Conservation (phyloP, 2,113 vertebrate genomes). For the Pelmatolapia mariae region DNA sequence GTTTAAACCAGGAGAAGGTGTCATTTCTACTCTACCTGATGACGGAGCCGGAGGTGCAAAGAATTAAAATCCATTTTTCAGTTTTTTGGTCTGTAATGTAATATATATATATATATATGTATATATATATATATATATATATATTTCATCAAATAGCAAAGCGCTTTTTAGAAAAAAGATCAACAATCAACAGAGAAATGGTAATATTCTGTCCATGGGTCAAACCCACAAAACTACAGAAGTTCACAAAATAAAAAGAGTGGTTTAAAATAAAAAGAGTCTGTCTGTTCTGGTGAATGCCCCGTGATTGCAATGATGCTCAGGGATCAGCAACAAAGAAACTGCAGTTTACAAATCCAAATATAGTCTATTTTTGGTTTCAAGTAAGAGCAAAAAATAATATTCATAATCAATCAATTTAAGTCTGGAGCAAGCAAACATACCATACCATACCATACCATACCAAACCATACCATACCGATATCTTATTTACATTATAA, state of each 20-base stretch:
- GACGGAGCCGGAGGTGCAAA: constrained; percentile 46
- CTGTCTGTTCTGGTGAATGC: constrained; percentile 51
- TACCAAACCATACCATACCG: constrained; percentile 61
- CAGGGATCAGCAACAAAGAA: constrained; percentile 35
- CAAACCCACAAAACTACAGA: not conserved
- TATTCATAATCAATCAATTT: constrained; percentile 57
- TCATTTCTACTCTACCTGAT: constrained; percentile 33
- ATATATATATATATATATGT: constrained; percentile 25
- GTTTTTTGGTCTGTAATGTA: constrained; percentile 63
- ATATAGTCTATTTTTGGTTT: constrained; percentile 69
- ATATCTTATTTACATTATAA: constrained; percentile 72
- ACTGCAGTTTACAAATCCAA: constrained; percentile 49
- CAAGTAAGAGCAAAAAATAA: constrained; percentile 70
- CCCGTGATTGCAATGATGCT: constrained; percentile 46
- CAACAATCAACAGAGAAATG: constrained; percentile 21
- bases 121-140: constrained; percentile 37
- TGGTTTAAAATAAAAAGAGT: not conserved
- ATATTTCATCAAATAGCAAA: constrained; percentile 39
- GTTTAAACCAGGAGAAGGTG: constrained; percentile 47
- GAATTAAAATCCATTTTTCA: constrained; percentile 28
- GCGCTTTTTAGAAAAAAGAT: constrained; percentile 35
- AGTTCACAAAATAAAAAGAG: not conserved
- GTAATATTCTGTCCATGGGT: constrained; percentile 36
- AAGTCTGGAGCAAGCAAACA: constrained; percentile 67
- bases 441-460: constrained; percentile 57